phyloP scores from a whole-genome alignment of 2,113 vertebrate species.

The Taxidea taxus region DNA sequence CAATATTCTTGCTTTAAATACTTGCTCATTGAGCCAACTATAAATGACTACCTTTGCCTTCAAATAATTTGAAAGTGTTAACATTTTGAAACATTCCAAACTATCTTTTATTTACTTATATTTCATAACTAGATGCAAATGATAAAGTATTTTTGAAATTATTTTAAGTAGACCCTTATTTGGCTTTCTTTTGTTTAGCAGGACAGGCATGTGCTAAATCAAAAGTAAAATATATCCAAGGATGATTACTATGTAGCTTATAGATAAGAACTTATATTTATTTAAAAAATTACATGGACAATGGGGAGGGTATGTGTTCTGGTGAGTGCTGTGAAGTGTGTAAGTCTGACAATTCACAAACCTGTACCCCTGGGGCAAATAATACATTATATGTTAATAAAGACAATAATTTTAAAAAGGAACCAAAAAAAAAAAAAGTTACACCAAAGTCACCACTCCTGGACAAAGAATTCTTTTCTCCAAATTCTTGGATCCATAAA shows the following conservation, averaged over 20 bases:
- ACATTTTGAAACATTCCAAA: background rate
- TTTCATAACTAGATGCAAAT: background rate
- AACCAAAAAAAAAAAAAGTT: background rate
- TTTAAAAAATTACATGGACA: background rate
- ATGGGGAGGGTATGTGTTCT: no score
- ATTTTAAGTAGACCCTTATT: background rate
- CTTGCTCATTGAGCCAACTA: background rate
- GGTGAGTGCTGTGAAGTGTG: no score
- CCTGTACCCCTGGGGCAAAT: no score
- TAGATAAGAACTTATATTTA: background rate
- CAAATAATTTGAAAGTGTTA: background rate
- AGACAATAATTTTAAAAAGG: no score
- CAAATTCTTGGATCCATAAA: background rate
- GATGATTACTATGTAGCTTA: background rate
- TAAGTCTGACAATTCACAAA: no score
- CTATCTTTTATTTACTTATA: background rate
- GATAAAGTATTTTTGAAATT: background rate
- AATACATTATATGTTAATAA: no score
- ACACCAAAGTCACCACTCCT: background rate
- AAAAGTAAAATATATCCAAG: background rate
- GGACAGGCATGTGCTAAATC: background rate
- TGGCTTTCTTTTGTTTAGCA: background rate
- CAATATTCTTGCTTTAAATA: background rate
- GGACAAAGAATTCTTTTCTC: background rate
- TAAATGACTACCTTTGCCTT: background rate